phyloP scores from a whole-genome alignment of 1,140 invertebrate species.

The Bacillus rossius region DNA sequence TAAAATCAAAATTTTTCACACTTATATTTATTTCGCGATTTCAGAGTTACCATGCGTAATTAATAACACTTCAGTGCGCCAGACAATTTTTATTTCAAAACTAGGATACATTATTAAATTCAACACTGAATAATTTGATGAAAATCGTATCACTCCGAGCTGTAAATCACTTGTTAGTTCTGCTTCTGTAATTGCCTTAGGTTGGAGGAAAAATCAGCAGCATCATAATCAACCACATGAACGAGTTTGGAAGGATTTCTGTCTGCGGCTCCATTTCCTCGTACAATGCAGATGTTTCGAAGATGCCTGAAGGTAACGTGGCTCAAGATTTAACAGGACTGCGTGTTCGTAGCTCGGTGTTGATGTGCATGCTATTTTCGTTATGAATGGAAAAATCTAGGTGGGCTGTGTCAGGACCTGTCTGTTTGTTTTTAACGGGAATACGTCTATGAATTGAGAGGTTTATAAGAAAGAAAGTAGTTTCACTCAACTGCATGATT shows the following conservation, averaged over 20 bases:
- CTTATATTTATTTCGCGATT: too few relatives aligned
- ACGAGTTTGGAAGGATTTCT: conserved; percentile 51
- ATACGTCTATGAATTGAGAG: too few relatives aligned
- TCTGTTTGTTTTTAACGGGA: not conserved
- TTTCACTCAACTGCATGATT: too few relatives aligned
- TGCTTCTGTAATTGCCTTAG: conserved; percentile 36
- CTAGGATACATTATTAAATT: too few relatives aligned
- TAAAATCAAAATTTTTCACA: too few relatives aligned
- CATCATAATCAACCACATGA: conserved; percentile 56
- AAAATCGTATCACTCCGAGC: too few relatives aligned
- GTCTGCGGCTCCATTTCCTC: conserved; percentile 59
- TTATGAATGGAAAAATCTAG: not conserved
- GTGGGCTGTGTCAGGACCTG: not conserved
- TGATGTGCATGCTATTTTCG: not conserved
- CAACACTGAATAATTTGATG: too few relatives aligned
- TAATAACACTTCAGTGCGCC: too few relatives aligned
- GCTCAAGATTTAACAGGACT: too few relatives aligned
- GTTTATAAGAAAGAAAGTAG: too few relatives aligned
- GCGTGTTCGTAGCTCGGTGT: not conserved
- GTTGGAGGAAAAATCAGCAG: conserved; percentile 61
- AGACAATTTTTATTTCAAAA: too few relatives aligned
- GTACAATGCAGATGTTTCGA: conserved; percentile 45
- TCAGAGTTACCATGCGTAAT: too few relatives aligned
- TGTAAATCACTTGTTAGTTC: not conserved
- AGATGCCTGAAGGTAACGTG: conserved; percentile 40